Percentiles rank a stretch among this genome's conserved stretches.
Conservation (phyloP, 1,140 invertebrate genomes). For the Lordiphosa stackelbergi region DNA sequence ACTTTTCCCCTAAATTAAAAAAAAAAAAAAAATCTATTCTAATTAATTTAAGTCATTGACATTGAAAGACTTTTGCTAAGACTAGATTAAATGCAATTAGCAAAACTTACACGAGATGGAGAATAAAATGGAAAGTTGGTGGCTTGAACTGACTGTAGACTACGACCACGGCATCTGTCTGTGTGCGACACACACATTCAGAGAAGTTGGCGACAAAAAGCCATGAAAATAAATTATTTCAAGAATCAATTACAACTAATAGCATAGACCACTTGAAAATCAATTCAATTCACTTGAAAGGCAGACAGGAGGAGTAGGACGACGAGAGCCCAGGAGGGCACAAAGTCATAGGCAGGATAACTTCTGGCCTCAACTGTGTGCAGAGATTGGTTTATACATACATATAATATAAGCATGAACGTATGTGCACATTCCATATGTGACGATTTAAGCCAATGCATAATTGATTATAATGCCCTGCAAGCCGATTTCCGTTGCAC, state of each 20-base stretch:
- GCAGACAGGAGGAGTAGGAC: not conserved
- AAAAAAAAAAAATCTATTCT: slow-evolving; percentile 19
- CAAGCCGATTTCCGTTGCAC: no score
- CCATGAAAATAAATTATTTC: slow-evolving; percentile 63
- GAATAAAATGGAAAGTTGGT: no score
- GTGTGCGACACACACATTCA: no score
- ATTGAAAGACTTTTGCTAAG: slow-evolving; percentile 25
- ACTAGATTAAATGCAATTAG: slow-evolving; percentile 39
- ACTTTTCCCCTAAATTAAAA: no score
- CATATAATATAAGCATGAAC: slow-evolving; percentile 3
- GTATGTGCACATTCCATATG: not conserved
- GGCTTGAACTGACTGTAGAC: not conserved
- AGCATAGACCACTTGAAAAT: slow-evolving; percentile 61
- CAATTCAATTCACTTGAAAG: slow-evolving; percentile 61
- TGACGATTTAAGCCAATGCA: no score
- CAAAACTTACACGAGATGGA: slow-evolving; percentile 26
- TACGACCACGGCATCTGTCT: no score
- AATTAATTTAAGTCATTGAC: slow-evolving; percentile 53
- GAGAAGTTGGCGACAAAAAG: slow-evolving; percentile 48
- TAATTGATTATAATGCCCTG: no score
- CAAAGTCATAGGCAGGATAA: slow-evolving; percentile 27
- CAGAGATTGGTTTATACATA: slow-evolving; percentile 8
- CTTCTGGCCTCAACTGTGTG: slow-evolving; percentile 29
- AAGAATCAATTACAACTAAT: slow-evolving; percentile 66
- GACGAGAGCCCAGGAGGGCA: slow-evolving; percentile 10